These are phyloP conservation scores for Poeciliopsis paucimaculata DNA, from an alignment of 2,797 vertebrate genomes.

Conservation along the genomic window DNA sequence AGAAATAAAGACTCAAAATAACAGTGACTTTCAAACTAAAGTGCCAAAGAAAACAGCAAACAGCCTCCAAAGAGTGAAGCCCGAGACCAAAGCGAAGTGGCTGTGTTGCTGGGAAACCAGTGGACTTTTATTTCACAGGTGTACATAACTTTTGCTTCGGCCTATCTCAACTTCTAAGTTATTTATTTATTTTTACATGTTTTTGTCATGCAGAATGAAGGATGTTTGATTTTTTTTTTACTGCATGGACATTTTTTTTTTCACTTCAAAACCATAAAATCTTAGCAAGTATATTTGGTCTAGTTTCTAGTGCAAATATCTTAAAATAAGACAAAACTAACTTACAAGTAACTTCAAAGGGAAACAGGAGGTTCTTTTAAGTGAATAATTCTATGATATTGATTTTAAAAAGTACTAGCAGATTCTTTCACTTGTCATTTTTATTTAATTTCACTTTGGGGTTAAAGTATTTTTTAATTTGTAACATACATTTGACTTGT, in stretches of 20 bases:
- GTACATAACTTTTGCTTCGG: slow-evolving; percentile 60
- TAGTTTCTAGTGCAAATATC: no score
- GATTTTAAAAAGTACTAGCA: no score
- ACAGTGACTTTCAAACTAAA: slow-evolving; percentile 28
- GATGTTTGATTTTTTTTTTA: slow-evolving; percentile 11
- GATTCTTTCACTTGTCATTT: no score
- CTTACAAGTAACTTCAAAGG: no score
- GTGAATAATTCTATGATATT: no score
- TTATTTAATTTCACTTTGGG: no score
- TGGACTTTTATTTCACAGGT: slow-evolving; percentile 47
- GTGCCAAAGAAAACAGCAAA: slow-evolving; percentile 53
- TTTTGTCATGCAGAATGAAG: slow-evolving; percentile 61
- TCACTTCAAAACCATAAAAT: no score
- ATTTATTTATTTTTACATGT: slow-evolving; percentile 83
- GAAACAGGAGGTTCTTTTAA: no score
- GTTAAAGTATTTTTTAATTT: no score
- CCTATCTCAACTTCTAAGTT: slow-evolving; percentile 70
- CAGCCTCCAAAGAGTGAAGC: slow-evolving; percentile 44
- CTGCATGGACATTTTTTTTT: slow-evolving; percentile 45
- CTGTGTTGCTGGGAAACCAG: slow-evolving; percentile 21
- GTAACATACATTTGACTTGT: no score
- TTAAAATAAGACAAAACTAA: no score
- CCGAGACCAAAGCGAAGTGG: slow-evolving; percentile 55
- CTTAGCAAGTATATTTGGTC: no score
- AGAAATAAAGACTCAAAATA: slow-evolving; percentile 52